Percentiles rank a stretch among this genome's conserved stretches.
Conservation (phyloP, 1,140 invertebrate species). For the fruit fly (Drosophila melanogaster) region DNA sequence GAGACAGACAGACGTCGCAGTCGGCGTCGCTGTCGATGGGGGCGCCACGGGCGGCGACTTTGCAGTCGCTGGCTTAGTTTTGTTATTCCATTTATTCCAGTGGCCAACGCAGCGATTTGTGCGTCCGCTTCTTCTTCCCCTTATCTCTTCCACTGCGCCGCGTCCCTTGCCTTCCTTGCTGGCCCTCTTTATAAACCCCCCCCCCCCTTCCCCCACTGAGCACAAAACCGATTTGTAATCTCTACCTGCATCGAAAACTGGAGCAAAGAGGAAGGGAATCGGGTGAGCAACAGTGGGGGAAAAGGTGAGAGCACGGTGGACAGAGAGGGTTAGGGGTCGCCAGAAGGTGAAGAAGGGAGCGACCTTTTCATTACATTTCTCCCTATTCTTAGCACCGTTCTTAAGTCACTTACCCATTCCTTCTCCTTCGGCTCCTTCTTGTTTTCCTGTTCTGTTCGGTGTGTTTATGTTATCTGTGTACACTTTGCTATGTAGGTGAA, state of each 20-base stretch:
- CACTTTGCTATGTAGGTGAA: constrained; percentile 51
- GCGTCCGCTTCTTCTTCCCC: not conserved
- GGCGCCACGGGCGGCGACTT: constrained; percentile 20
- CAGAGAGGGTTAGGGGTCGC: constrained; percentile 34
- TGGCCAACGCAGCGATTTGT: constrained; percentile 50
- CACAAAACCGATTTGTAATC: constrained; percentile 69
- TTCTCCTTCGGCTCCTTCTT: constrained; percentile 1
- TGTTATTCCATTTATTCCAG: constrained; percentile 2
- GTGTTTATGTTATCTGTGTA: constrained; percentile 35
- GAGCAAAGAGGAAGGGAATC: constrained; percentile 46
- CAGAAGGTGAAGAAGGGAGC: constrained; percentile 27
- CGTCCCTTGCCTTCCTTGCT: not conserved
- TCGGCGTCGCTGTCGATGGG: constrained; percentile 23
- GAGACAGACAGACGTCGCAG: constrained; percentile 7
- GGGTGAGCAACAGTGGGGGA: not conserved
- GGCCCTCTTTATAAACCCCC: not conserved
- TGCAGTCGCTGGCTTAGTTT: not conserved
- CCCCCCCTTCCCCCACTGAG: not conserved
- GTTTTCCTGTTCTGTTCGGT: constrained; percentile 12
- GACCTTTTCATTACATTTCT: constrained; percentile 5
- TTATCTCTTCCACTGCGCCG: not conserved
- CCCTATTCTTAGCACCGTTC: constrained; percentile 36
- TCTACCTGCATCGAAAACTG: constrained; percentile 65
- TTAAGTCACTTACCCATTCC: constrained; percentile 4
- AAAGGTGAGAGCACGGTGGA: not conserved